These are phyloP conservation scores for Climacteris rufus DNA, from an alignment of 2,113 vertebrate species.

Conservation along the genomic window DNA sequence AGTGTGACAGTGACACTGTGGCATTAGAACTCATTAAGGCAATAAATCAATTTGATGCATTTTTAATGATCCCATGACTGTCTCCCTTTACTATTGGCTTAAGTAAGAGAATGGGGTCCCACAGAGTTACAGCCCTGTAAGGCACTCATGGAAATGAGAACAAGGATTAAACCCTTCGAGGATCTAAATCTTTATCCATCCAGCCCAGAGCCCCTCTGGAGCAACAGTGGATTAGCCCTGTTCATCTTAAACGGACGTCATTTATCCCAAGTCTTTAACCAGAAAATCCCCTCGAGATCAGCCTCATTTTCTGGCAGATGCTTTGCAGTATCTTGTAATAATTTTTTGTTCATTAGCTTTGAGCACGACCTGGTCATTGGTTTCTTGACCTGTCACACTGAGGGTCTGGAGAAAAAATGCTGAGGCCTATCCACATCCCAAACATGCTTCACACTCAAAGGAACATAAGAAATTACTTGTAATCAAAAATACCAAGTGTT, in stretches of 20 bases:
- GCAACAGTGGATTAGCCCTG: constrained; percentile 30
- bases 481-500: neutral
- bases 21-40: neutral
- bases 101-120: neutral
- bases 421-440: neutral
- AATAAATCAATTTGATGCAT: neutral
- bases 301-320: neutral
- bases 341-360: neutral
- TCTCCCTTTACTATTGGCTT: neutral
- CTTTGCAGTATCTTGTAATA: neutral
- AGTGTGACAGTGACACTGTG: neutral
- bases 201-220: neutral
- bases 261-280: constrained; percentile 5
- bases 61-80: neutral
- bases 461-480: neutral
- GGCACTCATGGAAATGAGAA: constrained; percentile 12
- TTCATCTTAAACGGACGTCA: neutral
- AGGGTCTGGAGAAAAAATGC: no score
- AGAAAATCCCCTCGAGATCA: constrained; percentile 7
- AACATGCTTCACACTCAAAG: neutral
- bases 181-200: constrained; percentile 26
- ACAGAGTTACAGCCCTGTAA: neutral
- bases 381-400: neutral
- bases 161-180: constrained; percentile 27
- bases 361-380: neutral